Conservation (phyloP, 2,888 invertebrate genomes). For the Allacma fusca region DNA sequence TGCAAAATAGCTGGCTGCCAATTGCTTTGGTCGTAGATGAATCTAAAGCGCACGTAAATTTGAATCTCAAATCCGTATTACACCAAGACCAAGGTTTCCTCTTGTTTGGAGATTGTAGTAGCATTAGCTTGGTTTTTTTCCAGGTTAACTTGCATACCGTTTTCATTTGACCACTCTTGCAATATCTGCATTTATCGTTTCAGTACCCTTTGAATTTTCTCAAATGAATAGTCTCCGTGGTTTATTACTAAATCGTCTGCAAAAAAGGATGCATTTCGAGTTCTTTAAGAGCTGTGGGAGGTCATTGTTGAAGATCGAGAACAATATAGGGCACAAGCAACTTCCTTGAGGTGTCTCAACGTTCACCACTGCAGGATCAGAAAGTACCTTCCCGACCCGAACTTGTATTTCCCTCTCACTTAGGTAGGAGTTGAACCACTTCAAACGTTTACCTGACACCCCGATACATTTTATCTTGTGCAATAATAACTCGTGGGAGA, state of each 20-base stretch:
- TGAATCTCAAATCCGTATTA: no score
- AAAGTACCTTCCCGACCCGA: neutral
- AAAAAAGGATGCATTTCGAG: neutral
- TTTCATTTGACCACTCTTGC: neutral
- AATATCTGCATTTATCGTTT: neutral
- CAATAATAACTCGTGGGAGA: neutral
- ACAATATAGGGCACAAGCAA: neutral
- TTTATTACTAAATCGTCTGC: neutral
- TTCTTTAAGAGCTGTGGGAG: neutral
- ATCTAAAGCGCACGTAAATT: no score
- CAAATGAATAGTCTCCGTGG: neutral
- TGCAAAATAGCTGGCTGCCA: no score
- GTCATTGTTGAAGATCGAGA: neutral
- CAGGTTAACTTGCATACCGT: neutral
- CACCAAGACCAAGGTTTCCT: neutral
- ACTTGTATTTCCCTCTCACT: neutral
- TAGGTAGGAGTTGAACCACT: slow-evolving; percentile 17
- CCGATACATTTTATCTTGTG: neutral
- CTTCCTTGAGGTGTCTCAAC: slow-evolving; percentile 12
- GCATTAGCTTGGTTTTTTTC: neutral
- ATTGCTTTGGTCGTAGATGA: no score
- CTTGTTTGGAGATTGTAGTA: neutral
- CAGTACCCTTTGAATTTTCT: no score
- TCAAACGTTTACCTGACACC: neutral
- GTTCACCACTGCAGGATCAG: neutral